Percentiles rank a stretch among this genome's conserved stretches.
phyloP scores from a whole-genome alignment of 2,113 vertebrate genomes.

The Cichladusa arquata region DNA sequence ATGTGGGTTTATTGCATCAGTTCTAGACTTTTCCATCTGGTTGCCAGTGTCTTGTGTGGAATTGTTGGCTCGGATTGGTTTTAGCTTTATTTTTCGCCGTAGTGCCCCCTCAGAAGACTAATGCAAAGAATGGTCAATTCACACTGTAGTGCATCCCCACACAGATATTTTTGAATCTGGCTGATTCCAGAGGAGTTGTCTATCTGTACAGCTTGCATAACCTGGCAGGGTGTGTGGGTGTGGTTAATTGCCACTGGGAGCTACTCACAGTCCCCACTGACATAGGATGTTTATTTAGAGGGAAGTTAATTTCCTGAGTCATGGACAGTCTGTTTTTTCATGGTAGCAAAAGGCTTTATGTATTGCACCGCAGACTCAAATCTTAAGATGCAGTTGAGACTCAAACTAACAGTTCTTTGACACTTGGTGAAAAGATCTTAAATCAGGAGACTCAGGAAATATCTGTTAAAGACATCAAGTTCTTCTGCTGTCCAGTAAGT shows the following conservation, averaged over 20 bases:
- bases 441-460: background rate
- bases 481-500: background rate
- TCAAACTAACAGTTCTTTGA: background rate
- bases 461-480: background rate
- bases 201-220: slow-evolving; percentile 7
- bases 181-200: background rate
- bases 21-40: background rate
- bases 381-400: background rate
- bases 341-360: background rate
- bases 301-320: slow-evolving; percentile 26
- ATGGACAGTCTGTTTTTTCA: slow-evolving; percentile 4
- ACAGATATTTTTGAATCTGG: background rate
- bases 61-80: background rate
- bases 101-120: background rate
- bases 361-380: background rate
- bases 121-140: background rate
- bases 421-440: background rate
- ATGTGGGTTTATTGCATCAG: background rate
- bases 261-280: slow-evolving; percentile 28
- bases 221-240: background rate
- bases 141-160: background rate
- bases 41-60: background rate
- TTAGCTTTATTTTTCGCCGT: background rate
- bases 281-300: slow-evolving; percentile 32
- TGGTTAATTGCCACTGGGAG: slow-evolving; percentile 5